These are phyloP conservation scores for Polyommatus icarus DNA, from an alignment of 2,888 invertebrate species.

Conservation along the genomic window DNA sequence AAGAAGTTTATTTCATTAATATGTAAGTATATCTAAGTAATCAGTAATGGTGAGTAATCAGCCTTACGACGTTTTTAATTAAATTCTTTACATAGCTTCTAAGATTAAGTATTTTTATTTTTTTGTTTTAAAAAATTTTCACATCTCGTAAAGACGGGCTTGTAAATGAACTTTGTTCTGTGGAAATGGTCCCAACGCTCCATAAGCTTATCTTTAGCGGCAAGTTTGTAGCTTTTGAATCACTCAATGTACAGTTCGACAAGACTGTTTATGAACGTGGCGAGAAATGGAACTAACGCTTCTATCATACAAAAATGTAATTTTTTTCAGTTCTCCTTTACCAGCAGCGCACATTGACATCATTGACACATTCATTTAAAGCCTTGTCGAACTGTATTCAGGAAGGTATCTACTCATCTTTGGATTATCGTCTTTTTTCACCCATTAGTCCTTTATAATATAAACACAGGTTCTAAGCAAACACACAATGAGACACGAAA, in stretches of 20 bases:
- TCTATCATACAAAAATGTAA: too few relatives aligned
- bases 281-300: too few relatives aligned
- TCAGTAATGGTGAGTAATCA: background rate
- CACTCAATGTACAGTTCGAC: too few relatives aligned
- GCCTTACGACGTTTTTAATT: background rate
- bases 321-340: too few relatives aligned
- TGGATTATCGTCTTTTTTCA: background rate
- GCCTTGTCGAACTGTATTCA: too few relatives aligned
- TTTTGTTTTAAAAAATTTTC: background rate
- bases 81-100: background rate
- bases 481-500: too few relatives aligned
- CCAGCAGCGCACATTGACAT: too few relatives aligned
- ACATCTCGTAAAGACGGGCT: background rate
- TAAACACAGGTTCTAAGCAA: background rate
- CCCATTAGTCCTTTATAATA: background rate
- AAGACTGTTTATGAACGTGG: too few relatives aligned
- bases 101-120: background rate
- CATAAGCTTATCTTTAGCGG: background rate
- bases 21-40: background rate
- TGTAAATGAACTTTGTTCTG: background rate
- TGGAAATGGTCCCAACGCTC: background rate
- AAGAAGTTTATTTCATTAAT: background rate
- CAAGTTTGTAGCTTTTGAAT: background rate
- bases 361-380: too few relatives aligned
- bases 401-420: background rate